Percentiles rank a stretch among this genome's conserved stretches.
phyloP scores from a whole-genome alignment of 2,113 vertebrate genomes.

The Hydrolagus affinis region DNA sequence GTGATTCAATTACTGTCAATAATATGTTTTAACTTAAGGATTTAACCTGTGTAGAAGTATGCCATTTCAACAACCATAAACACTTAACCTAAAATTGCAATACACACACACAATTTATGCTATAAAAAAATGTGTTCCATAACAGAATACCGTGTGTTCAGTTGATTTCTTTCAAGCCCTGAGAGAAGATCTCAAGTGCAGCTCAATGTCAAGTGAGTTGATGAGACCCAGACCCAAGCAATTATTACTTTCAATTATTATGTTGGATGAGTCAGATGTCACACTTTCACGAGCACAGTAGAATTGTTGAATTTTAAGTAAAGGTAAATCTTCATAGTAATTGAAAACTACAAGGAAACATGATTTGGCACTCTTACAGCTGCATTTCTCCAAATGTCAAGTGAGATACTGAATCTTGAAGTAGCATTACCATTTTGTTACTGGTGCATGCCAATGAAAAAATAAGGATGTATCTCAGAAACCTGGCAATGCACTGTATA shows the following conservation, averaged over 20 bases:
- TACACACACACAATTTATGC: not conserved
- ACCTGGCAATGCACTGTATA: not conserved
- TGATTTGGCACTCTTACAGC: not conserved
- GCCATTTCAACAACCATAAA: not conserved
- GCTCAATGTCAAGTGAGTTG: conserved; percentile 13
- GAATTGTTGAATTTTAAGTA: conserved; percentile 7
- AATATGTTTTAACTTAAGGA: not conserved
- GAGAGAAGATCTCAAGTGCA: not conserved
- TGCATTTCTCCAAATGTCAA: conserved; percentile 10
- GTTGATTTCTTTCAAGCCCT: not conserved
- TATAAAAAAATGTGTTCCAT: not conserved
- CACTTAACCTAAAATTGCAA: not conserved
- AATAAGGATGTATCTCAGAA: not conserved
- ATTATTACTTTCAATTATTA: conserved; percentile 25
- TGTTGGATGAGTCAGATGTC: not conserved
- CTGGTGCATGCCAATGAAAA: not conserved
- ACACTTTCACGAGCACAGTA: not conserved
- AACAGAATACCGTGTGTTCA: not conserved
- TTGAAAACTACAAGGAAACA: conserved; percentile 17
- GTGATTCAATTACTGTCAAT: not conserved
- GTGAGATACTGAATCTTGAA: conserved; percentile 15
- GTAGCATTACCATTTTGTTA: not conserved
- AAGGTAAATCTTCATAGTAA: not conserved
- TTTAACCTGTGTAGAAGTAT: not conserved
- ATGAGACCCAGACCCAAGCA: not conserved